Evolutionary conservation across 2,113 vertebrate genomes (phyloP).

Genomic region (Scortum barcoo): DNA sequence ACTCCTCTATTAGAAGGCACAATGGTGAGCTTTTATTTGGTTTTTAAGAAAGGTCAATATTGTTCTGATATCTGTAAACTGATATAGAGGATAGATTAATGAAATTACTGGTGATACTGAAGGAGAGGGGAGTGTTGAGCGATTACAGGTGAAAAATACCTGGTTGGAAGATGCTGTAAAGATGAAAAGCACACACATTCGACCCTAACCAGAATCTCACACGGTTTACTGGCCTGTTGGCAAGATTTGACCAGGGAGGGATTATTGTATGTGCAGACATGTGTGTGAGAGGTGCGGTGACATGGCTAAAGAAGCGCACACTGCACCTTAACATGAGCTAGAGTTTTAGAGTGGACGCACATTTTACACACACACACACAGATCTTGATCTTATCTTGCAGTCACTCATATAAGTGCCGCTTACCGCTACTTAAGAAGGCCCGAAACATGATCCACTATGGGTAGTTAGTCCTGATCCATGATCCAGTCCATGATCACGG

Average conservation of each 20-base stretch:
- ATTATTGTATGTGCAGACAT: conserved; percentile 9
- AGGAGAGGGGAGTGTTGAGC: background rate
- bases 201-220: conserved; percentile 52
- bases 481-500: conserved; percentile 62
- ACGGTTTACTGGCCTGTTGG: conserved; percentile 5
- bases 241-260: conserved; percentile 23
- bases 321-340: conserved; percentile 83
- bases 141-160: background rate
- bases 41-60: background rate
- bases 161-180: conserved; percentile 7
- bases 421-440: conserved; percentile 70
- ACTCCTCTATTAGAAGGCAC: background rate
- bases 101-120: background rate
- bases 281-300: conserved; percentile 47
- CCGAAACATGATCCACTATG: conserved; percentile 72
- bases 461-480: conserved; percentile 46
- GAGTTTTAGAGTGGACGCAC: conserved; percentile 69
- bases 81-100: background rate
- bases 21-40: background rate
- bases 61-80: background rate
- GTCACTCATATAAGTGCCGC: conserved; percentile 77
- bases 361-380: conserved; percentile 46
- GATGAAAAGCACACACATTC: conserved; percentile 50
- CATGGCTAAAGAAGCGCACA: conserved; percentile 81
- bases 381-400: conserved; percentile 85